Evolutionary conservation across 2,113 vertebrate genomes (phyloP).

Genomic region (Brienomyrus longianalis): DNA sequence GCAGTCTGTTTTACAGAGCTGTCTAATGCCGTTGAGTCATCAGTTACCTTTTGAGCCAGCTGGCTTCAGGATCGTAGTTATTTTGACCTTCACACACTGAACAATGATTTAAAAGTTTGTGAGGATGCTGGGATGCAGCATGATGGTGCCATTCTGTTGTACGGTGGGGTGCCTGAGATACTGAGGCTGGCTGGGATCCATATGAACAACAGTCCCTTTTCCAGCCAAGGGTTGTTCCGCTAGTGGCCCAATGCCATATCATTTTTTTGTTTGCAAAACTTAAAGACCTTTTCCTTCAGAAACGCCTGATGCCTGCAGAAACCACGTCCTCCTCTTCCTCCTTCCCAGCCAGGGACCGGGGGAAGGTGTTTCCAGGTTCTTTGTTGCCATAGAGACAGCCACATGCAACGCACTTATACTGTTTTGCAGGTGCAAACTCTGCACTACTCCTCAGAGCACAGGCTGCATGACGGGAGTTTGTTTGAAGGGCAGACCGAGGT

Average conservation of each 20-base stretch:
- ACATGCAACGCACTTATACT: slow-evolving; percentile 96
- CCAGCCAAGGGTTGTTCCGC: not conserved
- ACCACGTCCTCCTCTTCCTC: not conserved
- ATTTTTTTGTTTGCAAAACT: not conserved
- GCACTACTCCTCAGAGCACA: slow-evolving; percentile 99
- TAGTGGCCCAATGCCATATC: not conserved
- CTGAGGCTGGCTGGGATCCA: not conserved
- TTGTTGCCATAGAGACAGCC: slow-evolving; percentile 81
- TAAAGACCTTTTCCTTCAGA: slow-evolving; percentile 24
- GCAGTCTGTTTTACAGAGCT: not conserved
- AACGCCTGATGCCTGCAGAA: not conserved
- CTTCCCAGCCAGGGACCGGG: slow-evolving; percentile 6
- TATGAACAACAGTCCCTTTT: not conserved
- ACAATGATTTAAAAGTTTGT: not conserved
- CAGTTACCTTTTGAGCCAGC: not conserved
- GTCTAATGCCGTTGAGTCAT: not conserved
- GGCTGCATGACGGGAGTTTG: slow-evolving; percentile 97
- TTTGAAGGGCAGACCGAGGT: slow-evolving; percentile 96
- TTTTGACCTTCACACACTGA: not conserved
- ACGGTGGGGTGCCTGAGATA: too few relatives aligned
- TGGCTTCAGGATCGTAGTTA: not conserved
- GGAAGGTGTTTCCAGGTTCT: slow-evolving; percentile 39
- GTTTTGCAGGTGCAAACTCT: slow-evolving; percentile 99
- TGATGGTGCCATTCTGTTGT: not conserved
- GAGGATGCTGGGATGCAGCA: not conserved